These are phyloP conservation scores for Augiades crinisus DNA, from an alignment of 2,888 invertebrate species.

Conservation along the genomic window DNA sequence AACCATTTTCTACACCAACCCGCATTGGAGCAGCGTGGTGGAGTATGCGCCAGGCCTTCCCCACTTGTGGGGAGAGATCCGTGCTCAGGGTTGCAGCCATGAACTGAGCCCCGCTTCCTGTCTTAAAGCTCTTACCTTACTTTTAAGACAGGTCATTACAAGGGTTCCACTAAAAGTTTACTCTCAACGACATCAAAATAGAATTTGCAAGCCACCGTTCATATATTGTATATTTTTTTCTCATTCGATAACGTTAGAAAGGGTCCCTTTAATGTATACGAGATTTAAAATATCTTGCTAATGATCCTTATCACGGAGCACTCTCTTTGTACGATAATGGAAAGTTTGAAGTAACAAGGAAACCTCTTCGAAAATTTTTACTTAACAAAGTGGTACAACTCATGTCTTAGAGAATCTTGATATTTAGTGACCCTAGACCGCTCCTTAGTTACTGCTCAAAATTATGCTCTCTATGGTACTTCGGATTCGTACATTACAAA, in stretches of 20 bases:
- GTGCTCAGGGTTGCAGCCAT: no score
- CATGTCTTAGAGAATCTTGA: not conserved
- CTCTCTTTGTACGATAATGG: slow-evolving; percentile 9
- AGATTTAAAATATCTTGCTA: slow-evolving; percentile 7
- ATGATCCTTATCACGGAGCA: slow-evolving; percentile 3
- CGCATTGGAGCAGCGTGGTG: no score
- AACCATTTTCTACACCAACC: no score
- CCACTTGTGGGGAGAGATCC: no score
- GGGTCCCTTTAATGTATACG: not conserved
- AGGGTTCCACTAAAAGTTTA: no score
- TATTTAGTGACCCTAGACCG: not conserved
- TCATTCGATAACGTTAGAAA: not conserved
- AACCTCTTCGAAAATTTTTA: slow-evolving; percentile 1
- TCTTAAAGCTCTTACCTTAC: no score
- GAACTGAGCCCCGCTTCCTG: no score
- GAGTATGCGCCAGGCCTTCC: no score
- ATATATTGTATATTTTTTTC: not conserved
- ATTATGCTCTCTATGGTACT: no score
- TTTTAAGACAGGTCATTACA: no score
- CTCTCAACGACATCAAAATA: not conserved
- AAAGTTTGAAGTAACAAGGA: slow-evolving; percentile 3
- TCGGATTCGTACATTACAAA: no score
- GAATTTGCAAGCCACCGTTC: not conserved
- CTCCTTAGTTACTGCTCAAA: not conserved
- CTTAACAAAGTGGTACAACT: slow-evolving; percentile 1